Evolutionary conservation across 2,113 vertebrate genomes (phyloP).

Genomic region (Calyptomena viridis): DNA sequence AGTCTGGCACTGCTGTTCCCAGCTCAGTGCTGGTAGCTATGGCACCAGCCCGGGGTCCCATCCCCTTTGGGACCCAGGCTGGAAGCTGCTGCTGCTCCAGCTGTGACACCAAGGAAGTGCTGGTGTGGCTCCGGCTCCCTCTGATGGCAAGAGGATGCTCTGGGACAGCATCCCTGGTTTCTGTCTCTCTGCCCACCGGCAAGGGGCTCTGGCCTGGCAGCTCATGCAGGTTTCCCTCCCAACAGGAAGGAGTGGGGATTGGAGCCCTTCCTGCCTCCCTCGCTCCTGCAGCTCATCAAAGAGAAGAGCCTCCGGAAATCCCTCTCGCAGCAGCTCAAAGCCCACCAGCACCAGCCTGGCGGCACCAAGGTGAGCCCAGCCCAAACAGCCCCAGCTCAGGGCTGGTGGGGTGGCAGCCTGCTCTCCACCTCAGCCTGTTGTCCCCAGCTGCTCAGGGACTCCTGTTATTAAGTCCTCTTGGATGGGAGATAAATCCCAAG

Average conservation of each 20-base stretch:
- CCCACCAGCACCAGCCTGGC: slow-evolving; percentile 89
- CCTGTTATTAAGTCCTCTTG: neutral
- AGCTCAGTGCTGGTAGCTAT: neutral
- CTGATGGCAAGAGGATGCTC: neutral
- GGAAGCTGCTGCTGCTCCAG: fast-evolving
- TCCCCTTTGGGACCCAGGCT: neutral
- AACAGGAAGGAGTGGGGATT: slow-evolving; percentile 96
- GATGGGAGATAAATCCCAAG: neutral
- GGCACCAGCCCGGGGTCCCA: neutral
- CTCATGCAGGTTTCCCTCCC: slow-evolving; percentile 7
- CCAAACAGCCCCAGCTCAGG: fast-evolving
- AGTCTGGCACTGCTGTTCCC: neutral
- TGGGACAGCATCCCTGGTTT: neutral
- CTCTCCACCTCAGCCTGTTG: neutral
- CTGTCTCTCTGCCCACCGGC: neutral
- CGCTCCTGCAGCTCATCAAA: slow-evolving; percentile 90
- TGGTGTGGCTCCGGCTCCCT: neutral
- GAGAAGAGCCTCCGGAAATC: slow-evolving; percentile 96
- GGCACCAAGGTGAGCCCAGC: slow-evolving; percentile 86
- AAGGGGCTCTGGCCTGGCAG: neutral
- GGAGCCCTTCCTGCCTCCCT: slow-evolving; percentile 94
- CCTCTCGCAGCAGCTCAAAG: slow-evolving; percentile 93
- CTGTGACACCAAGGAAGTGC: neutral
- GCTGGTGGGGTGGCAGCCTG: neutral
- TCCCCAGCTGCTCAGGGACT: fast-evolving